Evolutionary conservation across 2,113 vertebrate species (phyloP).

Genomic region (Chascanopsetta lugubris): DNA sequence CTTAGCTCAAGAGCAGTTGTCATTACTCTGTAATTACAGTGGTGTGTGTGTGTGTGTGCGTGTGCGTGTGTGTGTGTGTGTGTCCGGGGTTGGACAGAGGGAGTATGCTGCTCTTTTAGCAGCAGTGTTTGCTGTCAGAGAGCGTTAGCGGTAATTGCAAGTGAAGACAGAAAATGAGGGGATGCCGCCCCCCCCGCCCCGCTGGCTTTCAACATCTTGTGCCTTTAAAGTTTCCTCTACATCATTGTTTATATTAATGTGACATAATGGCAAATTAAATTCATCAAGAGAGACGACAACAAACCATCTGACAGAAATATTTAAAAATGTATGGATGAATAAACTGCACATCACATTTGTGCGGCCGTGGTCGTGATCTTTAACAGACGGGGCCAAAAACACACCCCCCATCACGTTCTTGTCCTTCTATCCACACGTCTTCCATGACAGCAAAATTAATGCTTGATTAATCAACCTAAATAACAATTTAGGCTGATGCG

Average conservation of each 20-base stretch:
- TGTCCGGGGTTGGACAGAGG: background rate
- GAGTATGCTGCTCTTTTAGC: slow-evolving; percentile 61
- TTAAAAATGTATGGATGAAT: background rate
- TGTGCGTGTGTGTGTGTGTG: background rate
- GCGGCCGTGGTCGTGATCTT: too few species aligned
- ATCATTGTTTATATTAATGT: background rate
- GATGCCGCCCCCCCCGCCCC: slow-evolving; percentile 25
- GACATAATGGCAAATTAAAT: background rate
- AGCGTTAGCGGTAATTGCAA: slow-evolving; percentile 67
- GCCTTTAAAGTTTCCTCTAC: slow-evolving; percentile 27
- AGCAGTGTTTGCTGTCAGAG: slow-evolving; percentile 59
- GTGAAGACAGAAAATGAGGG: slow-evolving; percentile 52
- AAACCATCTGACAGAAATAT: background rate
- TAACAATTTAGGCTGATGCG: too few species aligned
- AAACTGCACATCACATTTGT: too few species aligned
- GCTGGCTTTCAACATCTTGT: slow-evolving; percentile 31
- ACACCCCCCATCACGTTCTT: background rate
- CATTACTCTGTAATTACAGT: slow-evolving; percentile 68
- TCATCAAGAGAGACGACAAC: background rate
- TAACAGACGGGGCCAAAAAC: too few species aligned
- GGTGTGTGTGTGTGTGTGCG: background rate
- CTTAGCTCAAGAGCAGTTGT: slow-evolving; percentile 48
- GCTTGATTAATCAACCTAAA: too few species aligned
- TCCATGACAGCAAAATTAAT: too few species aligned
- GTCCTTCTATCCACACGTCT: background rate